Base-by-base conservation (phyloP, 2,113 vertebrate genomes). In the Gymnarchus niloticus region DNA sequence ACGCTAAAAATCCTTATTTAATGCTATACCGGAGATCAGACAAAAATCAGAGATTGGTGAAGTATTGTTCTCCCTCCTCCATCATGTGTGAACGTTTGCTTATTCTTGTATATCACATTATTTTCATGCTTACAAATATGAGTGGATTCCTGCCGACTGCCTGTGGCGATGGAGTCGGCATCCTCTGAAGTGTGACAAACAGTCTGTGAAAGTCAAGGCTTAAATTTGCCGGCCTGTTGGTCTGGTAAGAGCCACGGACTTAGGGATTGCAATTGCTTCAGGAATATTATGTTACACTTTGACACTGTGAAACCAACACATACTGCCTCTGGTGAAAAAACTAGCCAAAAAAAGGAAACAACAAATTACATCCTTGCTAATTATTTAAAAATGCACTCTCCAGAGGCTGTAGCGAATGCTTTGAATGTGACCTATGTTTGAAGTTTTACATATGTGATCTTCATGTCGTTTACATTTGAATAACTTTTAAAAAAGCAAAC, bases 181-280 rank as follows among this genome's bases (percentile, higher is more conserved):
- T 81, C 77, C 77, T 81, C 77, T 81, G 77, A 81, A 81, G 77
- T 82, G 80, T 82, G 80, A 82, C 49, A 82, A 82, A 82, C 80
- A 81, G 77, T 48, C 77, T 81, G 77, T 81, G 77, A 81, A 81
- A 81, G 77, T 28, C 19, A 7, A 23, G 77, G 77, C 44, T 81
- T 51, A 81, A 81, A 81, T 81, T 81, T 81, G 44, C 77, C 23
- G 48, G 77, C 77, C 77, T 81, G 77, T 81, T 81, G 77, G 77
- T 81, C 77, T 51, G n/a, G 77, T 48, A 81, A 81, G 77, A 54
- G 80, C 28, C 48, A 19, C 51, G 25, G 80, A 54, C 49, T 54
- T 51, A 25, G 21, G 80, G 48, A 54, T 33, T 54, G 80, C 80
- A 23, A 19, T 56, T 25, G 80, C 80, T 82, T 54, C 80, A 37